Evolutionary conservation across 2,888 invertebrate genomes (phyloP).

Genomic region (Hoplodrina blanda): DNA sequence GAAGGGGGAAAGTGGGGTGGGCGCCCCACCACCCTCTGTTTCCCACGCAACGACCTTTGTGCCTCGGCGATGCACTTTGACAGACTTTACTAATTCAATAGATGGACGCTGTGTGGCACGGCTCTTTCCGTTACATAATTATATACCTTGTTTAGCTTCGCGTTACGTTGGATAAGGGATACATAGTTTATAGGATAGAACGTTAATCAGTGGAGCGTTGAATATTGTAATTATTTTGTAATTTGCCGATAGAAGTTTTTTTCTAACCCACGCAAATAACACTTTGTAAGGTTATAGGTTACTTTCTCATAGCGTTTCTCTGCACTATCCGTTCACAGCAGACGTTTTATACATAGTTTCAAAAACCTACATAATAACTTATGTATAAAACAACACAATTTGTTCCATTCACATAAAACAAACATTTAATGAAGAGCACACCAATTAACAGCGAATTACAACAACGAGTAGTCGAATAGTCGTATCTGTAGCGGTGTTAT

Average conservation of each 20-base stretch:
- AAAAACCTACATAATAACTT: not conserved
- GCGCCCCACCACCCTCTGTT: conserved; percentile 75
- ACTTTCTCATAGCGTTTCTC: not conserved
- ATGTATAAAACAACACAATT: not conserved
- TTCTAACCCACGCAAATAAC: conserved; percentile 1
- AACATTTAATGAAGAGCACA: conserved; percentile 19
- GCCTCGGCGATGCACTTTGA: conserved; percentile 90
- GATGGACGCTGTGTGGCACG: conserved; percentile 83
- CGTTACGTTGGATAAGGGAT: conserved; percentile 35
- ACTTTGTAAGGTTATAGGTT: not conserved
- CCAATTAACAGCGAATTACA: conserved; percentile 56
- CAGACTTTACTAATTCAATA: conserved; percentile 90
- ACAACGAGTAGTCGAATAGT: conserved; percentile 51
- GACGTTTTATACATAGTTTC: not conserved
- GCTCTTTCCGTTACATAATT: conserved; percentile 80
- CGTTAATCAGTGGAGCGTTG: conserved; percentile 27
- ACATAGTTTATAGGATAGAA: conserved; percentile 14
- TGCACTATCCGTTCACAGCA: not conserved
- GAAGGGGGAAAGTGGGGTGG: conserved; percentile 58
- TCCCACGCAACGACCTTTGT: conserved; percentile 91
- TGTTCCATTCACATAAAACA: conserved; percentile 5
- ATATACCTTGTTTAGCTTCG: conserved; percentile 62
- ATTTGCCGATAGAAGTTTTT: conserved; percentile 30
- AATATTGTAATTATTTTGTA: conserved; percentile 38
- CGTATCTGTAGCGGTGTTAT: conserved; percentile 48